Evolutionary conservation across 2,113 vertebrate species (phyloP).

Genomic region (Siphamia tubifer): DNA sequence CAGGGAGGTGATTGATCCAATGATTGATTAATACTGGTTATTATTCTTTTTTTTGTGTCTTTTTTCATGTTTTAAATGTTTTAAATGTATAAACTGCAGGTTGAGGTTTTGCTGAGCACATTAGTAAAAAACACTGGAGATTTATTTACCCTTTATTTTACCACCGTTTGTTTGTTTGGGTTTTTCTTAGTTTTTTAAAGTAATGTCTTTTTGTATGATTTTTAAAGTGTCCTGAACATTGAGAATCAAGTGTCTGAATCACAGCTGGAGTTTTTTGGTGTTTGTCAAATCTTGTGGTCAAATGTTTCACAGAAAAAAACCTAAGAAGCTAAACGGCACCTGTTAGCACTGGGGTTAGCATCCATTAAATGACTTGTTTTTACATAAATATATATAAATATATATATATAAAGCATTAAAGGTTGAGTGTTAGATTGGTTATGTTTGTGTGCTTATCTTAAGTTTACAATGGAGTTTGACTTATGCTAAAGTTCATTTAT

Average conservation of each 20-base stretch:
- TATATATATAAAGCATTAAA: constrained; percentile 37
- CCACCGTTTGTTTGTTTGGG: neutral
- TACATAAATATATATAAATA: too few relatives aligned
- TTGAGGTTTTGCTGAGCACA: constrained; percentile 73
- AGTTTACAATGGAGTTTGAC: too few relatives aligned
- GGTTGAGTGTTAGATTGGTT: too few relatives aligned
- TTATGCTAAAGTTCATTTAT: too few relatives aligned
- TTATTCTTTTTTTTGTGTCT: constrained; percentile 67
- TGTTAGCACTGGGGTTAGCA: constrained; percentile 18
- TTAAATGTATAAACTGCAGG: constrained; percentile 76
- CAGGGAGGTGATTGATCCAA: constrained; percentile 48
- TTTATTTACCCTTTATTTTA: constrained; percentile 49
- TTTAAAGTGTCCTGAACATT: constrained; percentile 54
- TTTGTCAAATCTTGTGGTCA: constrained; percentile 61
- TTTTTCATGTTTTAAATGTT: constrained; percentile 79
- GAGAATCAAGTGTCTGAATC: constrained; percentile 47
- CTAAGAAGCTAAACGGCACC: constrained; percentile 11
- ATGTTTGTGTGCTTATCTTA: too few relatives aligned
- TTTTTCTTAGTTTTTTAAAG: constrained; percentile 38
- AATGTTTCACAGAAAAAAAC: constrained; percentile 47
- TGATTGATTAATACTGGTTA: constrained; percentile 71
- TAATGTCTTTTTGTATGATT: constrained; percentile 59
- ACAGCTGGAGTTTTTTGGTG: constrained; percentile 48
- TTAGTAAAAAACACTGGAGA: constrained; percentile 85
- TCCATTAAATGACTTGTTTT: constrained; percentile 14